Evolutionary conservation across 2,888 invertebrate species (phyloP).

Genomic region (Caradrina kadenii): DNA sequence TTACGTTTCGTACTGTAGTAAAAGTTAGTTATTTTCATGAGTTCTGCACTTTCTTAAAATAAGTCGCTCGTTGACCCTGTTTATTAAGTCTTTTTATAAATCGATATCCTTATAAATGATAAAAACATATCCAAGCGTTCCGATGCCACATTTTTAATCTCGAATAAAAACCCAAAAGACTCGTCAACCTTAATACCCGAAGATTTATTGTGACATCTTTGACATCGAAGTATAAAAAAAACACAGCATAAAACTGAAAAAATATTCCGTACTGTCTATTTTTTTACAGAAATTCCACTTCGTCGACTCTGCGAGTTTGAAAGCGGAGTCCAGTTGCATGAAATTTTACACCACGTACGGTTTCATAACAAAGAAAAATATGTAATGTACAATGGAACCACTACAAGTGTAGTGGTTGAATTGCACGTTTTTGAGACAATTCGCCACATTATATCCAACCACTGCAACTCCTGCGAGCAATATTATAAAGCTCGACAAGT

Average conservation of each 20-base stretch:
- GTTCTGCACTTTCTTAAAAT: no score
- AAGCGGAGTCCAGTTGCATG: not conserved
- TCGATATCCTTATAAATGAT: not conserved
- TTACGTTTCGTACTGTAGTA: no score
- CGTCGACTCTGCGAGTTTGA: not conserved
- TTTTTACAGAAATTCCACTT: slow-evolving; percentile 26
- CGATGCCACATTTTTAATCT: slow-evolving; percentile 51
- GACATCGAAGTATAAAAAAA: slow-evolving; percentile 62
- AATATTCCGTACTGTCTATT: not conserved
- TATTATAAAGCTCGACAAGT: no score
- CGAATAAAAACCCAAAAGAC: slow-evolving; percentile 43
- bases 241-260: slow-evolving; percentile 45
- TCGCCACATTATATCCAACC: no score
- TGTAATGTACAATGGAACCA: no score
- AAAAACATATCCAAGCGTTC: slow-evolving; percentile 14
- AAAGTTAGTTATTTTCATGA: no score
- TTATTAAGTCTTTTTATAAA: not conserved
- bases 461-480: no score
- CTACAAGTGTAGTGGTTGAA: no score
- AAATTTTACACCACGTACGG: no score
- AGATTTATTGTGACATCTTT: slow-evolving; percentile 69
- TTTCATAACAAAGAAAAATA: no score
- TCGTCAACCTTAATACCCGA: slow-evolving; percentile 50
- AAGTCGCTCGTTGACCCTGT: no score
- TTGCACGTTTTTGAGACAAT: no score